Base-by-base conservation (phyloP, 2,113 vertebrate species). In the Eulemur macaco region DNA sequence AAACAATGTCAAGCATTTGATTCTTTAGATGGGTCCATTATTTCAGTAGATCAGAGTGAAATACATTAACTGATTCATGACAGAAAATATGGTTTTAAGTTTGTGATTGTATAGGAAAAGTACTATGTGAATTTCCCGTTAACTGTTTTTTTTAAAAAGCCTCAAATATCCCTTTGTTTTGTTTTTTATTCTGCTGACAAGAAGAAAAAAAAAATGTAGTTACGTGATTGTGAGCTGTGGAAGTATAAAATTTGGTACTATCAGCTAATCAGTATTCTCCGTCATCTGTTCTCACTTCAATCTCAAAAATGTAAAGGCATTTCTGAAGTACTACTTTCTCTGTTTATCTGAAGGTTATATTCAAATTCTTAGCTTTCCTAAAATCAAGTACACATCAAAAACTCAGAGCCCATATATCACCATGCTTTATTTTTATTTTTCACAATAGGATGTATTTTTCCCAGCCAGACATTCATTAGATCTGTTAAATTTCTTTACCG, bases 271-370 rank as follows among this genome's bases (percentile, higher is more conserved):
- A 20, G 13, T 73, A 96, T 94, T 81, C 37, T 96, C 58, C 93
- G 69, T 87, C 68, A 94, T 94, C 73, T 78, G 29, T 83, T 93
- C 73, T 80, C 25, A 54, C 0, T 2, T 76, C 94, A 74, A 39
- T 56, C 11, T 37, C 95, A 96, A 97, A 97, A 96, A 76, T 92
- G 54, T 69, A 91, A 97, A 93, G 34, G 1, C 3, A 58, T 45
- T 87, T 93, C 29, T 91, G 73, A 82, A 8, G 8, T 42, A 5
- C 6, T 23, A 1, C 0, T 66, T 90, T 94, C 50, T 90, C 45
- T 63, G 8, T 91, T 97, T 96, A 97, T 89, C 89, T 77, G 23
- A 97, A 92, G 86, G 69, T 93, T 91, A 80, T 83, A 93, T 94
- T 83, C 37, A 95, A 85, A 97, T 88, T 56, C 4, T 42, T 89